Evolutionary conservation across 2,888 invertebrate genomes (phyloP).

Genomic region (Drosophila percnosoma): DNA sequence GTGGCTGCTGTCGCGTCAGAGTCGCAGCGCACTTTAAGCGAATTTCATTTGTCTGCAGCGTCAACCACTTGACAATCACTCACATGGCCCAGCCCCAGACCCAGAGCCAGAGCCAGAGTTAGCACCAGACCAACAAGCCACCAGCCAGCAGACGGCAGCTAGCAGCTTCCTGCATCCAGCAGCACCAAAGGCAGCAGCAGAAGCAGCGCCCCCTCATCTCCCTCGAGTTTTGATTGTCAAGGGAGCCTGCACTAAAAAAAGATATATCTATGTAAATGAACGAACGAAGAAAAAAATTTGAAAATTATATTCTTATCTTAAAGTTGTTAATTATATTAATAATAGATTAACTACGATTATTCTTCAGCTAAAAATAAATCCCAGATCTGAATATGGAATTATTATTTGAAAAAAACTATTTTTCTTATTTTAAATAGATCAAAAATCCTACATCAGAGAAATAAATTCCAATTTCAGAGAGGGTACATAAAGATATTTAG

Average conservation of each 20-base stretch:
- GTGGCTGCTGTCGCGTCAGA: conserved; percentile 43
- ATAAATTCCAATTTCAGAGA: background rate
- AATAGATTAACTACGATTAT: background rate
- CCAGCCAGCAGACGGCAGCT: conserved; percentile 16
- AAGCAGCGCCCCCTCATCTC: conserved; percentile 20
- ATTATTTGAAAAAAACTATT: background rate
- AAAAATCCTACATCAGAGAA: background rate
- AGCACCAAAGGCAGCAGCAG: conserved; percentile 24
- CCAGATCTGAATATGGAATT: background rate
- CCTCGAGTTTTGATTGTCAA: conserved; percentile 40
- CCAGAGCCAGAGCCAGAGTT: conserved; percentile 11
- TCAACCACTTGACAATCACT: conserved; percentile 82
- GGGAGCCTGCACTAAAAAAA: conserved; percentile 11
- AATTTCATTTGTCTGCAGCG: conserved; percentile 81
- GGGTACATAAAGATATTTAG: background rate
- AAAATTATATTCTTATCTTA: background rate
- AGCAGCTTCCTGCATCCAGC: conserved; percentile 57
- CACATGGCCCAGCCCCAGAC: conserved; percentile 66
- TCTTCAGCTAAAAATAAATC: background rate
- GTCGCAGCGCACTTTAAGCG: conserved; percentile 77
- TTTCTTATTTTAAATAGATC: background rate
- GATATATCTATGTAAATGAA: background rate
- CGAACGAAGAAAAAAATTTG: background rate
- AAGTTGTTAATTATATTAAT: background rate
- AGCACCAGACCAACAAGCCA: conserved; percentile 24